phyloP scores from a whole-genome alignment of 2,888 invertebrate species.

The Sarcophaga carnaria region DNA sequence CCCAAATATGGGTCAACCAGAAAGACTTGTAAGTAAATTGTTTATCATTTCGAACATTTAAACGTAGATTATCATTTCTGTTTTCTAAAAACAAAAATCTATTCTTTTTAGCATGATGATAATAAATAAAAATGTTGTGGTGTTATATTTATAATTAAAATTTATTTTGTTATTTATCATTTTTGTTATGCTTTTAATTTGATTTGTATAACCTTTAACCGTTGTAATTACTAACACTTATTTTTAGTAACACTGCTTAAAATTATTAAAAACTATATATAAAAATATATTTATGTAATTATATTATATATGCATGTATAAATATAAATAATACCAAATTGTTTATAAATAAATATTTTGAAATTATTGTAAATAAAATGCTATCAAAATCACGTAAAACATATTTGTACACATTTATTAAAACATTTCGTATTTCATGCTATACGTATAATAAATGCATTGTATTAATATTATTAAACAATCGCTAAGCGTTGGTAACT shows the following conservation, averaged over 20 bases:
- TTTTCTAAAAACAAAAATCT: not conserved
- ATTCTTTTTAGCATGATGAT: slow-evolving; percentile 49
- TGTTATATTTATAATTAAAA: slow-evolving; percentile 20
- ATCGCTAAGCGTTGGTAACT: too few relatives aligned
- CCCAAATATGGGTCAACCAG: slow-evolving; percentile 76
- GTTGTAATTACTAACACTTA: not conserved
- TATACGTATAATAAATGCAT: too few relatives aligned
- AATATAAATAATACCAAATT: too few relatives aligned
- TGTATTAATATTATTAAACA: not conserved
- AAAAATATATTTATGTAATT: too few relatives aligned
- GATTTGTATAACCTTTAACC: not conserved
- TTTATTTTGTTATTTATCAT: not conserved
- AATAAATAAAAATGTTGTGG: slow-evolving; percentile 47
- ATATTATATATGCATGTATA: too few relatives aligned
- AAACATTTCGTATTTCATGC: too few relatives aligned
- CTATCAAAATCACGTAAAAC: too few relatives aligned
- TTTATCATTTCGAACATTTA: slow-evolving; percentile 46
- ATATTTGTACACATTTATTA: too few relatives aligned
- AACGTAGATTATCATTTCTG: slow-evolving; percentile 4
- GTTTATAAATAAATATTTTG: too few relatives aligned
- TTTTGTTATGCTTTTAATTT: slow-evolving; percentile 21
- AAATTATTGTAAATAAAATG: too few relatives aligned
- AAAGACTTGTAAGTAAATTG: slow-evolving; percentile 77
- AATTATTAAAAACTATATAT: not conserved
- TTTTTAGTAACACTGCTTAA: not conserved